A percentile compares a stretch with the other conserved stretches of the same genome.
These are phyloP conservation scores for Antennarius maculatus DNA, from an alignment of 2,797 vertebrate genomes.

Conservation along the genomic window DNA sequence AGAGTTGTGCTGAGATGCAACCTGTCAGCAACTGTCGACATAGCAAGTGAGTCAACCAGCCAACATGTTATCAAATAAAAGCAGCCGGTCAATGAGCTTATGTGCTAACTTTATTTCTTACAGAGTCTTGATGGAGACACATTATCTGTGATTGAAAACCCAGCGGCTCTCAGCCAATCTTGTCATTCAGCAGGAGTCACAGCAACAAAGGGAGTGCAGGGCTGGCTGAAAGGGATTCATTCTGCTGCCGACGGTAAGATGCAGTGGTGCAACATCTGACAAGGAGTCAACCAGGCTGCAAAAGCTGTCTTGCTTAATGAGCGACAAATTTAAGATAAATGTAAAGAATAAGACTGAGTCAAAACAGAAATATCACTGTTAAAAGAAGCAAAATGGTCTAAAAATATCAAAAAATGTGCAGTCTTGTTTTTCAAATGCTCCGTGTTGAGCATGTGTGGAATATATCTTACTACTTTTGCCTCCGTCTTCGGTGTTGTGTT, in stretches of 20 bases:
- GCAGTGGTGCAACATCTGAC: background rate
- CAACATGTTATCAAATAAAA: slow-evolving; percentile 15
- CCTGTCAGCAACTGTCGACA: slow-evolving; percentile 22
- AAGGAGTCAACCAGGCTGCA: slow-evolving; percentile 15
- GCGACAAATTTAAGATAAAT: background rate
- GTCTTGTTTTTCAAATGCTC: slow-evolving; percentile 9
- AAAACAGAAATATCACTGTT: slow-evolving; percentile 4
- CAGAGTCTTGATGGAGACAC: slow-evolving; percentile 78
- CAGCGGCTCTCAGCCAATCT: slow-evolving; percentile 61
- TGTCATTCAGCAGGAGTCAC: slow-evolving; percentile 51
- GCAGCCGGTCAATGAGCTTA: slow-evolving; percentile 24
- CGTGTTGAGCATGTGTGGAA: slow-evolving; percentile 1
- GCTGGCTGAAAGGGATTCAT: slow-evolving; percentile 72
- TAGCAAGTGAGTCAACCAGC: slow-evolving; percentile 5
- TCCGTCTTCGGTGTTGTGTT: slow-evolving; percentile 11
- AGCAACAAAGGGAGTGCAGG: slow-evolving; percentile 52
- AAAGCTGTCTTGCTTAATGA: background rate
- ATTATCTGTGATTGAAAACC: slow-evolving; percentile 79
- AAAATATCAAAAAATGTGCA: slow-evolving; percentile 6
- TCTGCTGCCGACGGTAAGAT: slow-evolving; percentile 69
- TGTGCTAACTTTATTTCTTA: slow-evolving; percentile 34
- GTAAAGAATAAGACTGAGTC: background rate
- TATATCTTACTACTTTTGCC: slow-evolving; percentile 14
- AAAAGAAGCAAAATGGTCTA: background rate
- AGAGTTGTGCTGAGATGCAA: slow-evolving; percentile 30